Evolutionary conservation across 2,888 invertebrate species (phyloP), one percentile per base, ranked within the genome.

Genomic region (Erebia ligea): DNA sequence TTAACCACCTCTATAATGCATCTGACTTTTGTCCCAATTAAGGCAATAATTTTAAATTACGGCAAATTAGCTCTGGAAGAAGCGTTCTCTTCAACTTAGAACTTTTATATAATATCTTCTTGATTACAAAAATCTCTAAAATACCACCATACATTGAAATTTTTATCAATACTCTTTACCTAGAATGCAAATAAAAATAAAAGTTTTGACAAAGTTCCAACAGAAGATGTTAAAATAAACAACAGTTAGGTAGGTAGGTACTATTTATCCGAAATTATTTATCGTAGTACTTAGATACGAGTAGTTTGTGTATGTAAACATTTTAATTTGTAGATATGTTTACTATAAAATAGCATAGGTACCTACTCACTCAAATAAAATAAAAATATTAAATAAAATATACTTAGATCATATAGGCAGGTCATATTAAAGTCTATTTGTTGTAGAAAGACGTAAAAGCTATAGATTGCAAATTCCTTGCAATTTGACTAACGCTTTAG

Each of bases 11-110:
- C 40, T 69, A 68, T 57, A 72, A 76, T 76, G 68, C 66, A 73
- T 71, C 52, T 68, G 76, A 75, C 77, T 75, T 74, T 59, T 73
- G 73, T 77, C 73, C 75, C 67, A 69, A 74, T 78, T 77, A 73
- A 73, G 75, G 68, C 76, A 76, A 77, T 77, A 73, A 76, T 67
- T 71, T 75, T 73, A 76, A 77, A 76, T 78, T 76, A 71, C 63
- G 19, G 52, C 67, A 70, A 72, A 76, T 76, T 70, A 73, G 68
- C 70, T 70, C 68, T 75, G 70, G 54, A 66, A 54, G 70, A 69
- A 40, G 45, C 62, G 25, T 25, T 57, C 52, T 66, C 48, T 57
- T 50, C 50, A 58, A 50, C 34, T 48, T 2, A 61, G 34, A 50
- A 17, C 54, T 59, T 6, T 25, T 9, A 11, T 54, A 34, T 13